Evolutionary conservation across 2,888 invertebrate genomes (phyloP), one percentile per base, ranked within the genome.

Genomic region (Oscheius onirici): DNA sequence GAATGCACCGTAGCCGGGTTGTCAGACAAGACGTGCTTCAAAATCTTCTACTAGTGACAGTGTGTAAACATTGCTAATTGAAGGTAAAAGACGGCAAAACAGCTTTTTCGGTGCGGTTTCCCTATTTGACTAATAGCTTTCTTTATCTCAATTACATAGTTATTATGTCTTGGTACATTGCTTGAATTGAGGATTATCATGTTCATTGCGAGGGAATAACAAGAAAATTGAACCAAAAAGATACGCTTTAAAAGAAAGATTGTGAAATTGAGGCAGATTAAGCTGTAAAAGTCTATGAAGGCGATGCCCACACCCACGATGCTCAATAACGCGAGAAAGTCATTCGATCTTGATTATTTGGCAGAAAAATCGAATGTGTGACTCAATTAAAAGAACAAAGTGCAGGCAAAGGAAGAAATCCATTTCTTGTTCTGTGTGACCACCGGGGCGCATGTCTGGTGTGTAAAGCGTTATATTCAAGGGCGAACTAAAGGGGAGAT

Each of bases 391-490:
- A 10, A 28, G 11, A 55, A n/a, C 22, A 58, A 40, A 58, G 41
- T 40, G 58, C 41, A 58, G 13, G 2, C 17, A 58, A 58, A 22
- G 58, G 22, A 58, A 58, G 58, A 58, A 58, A 58, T 58, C 8
- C 15, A 58, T 58, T 58, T 58, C 43, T 58, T 41, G 58, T 15
- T 24, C 58, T 43, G 58, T 34, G 34, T 58, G 43, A 20, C 58
- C 58, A 58, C 58, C 58, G 58, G 22, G 58, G 58, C 58, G 58
- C 58, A 41, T 58, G 58, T 40, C 58, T 40, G n/a, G 41, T 41
- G 58, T 58, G 58, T 58, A 58, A 58, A 58, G 58, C 58, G 58
- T 58, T 58, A 58, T 58, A 58, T 58, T 58, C 41, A 17, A 41
- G 58, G 43, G n/a, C n/a, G 57, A 26, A 57, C 10, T 5, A 6